phyloP scores from a whole-genome alignment of 1,140 invertebrate genomes.

The Plectrocnemia conspersa region DNA sequence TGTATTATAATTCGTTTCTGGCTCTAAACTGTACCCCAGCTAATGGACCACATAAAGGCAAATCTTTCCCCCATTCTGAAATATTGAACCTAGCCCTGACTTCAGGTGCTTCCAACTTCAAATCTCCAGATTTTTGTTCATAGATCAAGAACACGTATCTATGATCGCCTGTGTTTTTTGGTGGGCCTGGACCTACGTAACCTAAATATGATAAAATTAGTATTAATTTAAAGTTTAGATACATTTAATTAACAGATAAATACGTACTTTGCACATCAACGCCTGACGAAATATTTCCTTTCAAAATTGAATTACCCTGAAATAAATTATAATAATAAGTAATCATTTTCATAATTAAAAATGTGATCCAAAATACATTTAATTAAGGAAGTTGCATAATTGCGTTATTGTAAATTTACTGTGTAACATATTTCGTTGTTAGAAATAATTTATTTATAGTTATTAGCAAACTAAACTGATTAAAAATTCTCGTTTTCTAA shows the following conservation, averaged over 20 bases:
- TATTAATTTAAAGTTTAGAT: too few relatives aligned
- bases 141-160: constrained; percentile 35
- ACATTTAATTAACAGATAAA: too few relatives aligned
- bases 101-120: constrained; percentile 26
- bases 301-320: constrained; percentile 13
- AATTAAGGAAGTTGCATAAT: too few relatives aligned
- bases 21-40: constrained; percentile 17
- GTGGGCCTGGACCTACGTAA: constrained; percentile 27
- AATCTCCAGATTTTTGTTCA: constrained; percentile 28
- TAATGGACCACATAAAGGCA: constrained; percentile 18
- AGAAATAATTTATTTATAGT: too few relatives aligned
- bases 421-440: too few relatives aligned
- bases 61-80: constrained; percentile 19
- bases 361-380: too few relatives aligned
- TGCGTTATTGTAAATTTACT: too few relatives aligned
- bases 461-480: too few relatives aligned
- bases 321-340: constrained; percentile 10
- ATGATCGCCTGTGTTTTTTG: constrained; percentile 31
- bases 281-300: constrained; percentile 11
- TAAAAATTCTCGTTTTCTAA: too few relatives aligned
- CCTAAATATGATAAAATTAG: constrained; percentile 22
- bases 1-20: constrained; percentile 8
- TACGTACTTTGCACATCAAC: constrained; percentile 14
- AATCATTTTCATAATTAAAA: too few relatives aligned
- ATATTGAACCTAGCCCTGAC: constrained; percentile 9